These are phyloP conservation scores for Chlorops oryzae DNA, from an alignment of 1,140 invertebrate species.

Conservation along the genomic window DNA sequence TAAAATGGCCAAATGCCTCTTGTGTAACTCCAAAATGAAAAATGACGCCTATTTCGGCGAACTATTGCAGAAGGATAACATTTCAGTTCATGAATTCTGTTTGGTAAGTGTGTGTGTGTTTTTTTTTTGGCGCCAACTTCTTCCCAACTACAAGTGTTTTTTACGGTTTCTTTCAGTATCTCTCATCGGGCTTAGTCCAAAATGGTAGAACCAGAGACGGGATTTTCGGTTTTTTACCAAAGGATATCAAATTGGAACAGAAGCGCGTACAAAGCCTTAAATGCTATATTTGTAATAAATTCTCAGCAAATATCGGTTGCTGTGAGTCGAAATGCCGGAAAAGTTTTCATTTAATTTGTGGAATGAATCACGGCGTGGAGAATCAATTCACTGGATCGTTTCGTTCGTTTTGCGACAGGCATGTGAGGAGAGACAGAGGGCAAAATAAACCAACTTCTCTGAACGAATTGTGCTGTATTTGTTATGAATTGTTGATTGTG, in stretches of 20 bases:
- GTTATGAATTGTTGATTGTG: conserved; percentile 12
- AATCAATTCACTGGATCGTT: conserved; percentile 56
- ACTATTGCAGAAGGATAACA: conserved; percentile 11
- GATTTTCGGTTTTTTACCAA: conserved; percentile 56
- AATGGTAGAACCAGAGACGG: conserved; percentile 56
- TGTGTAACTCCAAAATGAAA: conserved; percentile 10
- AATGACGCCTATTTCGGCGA: conserved; percentile 18
- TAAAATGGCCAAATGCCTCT: conserved; percentile 9
- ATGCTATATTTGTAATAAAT: conserved; percentile 56
- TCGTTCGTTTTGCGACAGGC: conserved; percentile 49
- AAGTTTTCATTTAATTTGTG: conserved; percentile 61
- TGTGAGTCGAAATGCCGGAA: conserved; percentile 51
- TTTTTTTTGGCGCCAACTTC: background rate
- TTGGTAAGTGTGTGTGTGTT: conserved; percentile 14
- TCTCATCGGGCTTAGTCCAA: conserved; percentile 57
- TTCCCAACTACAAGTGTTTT: background rate
- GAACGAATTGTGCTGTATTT: conserved; percentile 15
- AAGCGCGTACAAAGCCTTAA: conserved; percentile 53
- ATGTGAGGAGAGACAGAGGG: conserved; percentile 6
- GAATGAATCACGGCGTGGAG: conserved; percentile 51
- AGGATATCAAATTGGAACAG: conserved; percentile 56
- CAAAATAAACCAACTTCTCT: background rate
- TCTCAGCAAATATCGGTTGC: conserved; percentile 58
- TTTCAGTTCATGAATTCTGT: conserved; percentile 21
- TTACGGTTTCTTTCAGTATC: conserved; percentile 19